phyloP scores from a whole-genome alignment of 2,797 vertebrate genomes.

The Macrochelys suwanniensis region DNA sequence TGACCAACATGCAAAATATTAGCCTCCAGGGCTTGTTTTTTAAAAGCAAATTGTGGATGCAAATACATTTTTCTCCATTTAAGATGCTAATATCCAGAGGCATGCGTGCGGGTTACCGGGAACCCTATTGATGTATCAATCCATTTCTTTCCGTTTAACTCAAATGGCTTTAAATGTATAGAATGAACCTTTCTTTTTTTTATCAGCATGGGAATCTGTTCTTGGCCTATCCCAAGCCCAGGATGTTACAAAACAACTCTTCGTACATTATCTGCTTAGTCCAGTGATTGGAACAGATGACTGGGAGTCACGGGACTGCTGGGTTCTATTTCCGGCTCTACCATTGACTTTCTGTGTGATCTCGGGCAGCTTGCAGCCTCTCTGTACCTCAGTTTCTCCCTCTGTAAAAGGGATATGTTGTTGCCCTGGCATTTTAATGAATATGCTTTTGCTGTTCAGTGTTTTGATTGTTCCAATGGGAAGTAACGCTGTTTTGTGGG shows the following conservation, averaged over 20 bases:
- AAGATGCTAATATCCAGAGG: accelerated
- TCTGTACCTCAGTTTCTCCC: no score
- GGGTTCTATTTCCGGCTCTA: not conserved
- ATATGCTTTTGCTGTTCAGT: not conserved
- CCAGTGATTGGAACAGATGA: not conserved
- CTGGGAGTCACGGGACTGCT: not conserved
- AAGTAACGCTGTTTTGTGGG: no score
- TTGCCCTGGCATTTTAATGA: not conserved
- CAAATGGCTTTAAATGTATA: not conserved
- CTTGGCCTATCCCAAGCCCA: not conserved
- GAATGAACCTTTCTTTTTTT: not conserved
- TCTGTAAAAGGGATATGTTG: not conserved
- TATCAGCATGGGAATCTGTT: not conserved
- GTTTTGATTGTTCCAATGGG: not conserved
- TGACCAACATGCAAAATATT: not conserved
- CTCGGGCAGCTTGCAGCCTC: not conserved
- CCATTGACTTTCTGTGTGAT: not conserved
- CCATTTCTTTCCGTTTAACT: not conserved
- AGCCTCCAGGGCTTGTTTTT: not conserved
- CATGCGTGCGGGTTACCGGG: not conserved
- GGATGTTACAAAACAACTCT: not conserved
- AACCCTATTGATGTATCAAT: accelerated
- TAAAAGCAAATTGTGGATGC: not conserved
- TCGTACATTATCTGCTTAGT: not conserved
- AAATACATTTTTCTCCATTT: accelerated